Evolutionary conservation across 2,797 vertebrate genomes (phyloP).

Genomic region (Lutjanus campechanus): DNA sequence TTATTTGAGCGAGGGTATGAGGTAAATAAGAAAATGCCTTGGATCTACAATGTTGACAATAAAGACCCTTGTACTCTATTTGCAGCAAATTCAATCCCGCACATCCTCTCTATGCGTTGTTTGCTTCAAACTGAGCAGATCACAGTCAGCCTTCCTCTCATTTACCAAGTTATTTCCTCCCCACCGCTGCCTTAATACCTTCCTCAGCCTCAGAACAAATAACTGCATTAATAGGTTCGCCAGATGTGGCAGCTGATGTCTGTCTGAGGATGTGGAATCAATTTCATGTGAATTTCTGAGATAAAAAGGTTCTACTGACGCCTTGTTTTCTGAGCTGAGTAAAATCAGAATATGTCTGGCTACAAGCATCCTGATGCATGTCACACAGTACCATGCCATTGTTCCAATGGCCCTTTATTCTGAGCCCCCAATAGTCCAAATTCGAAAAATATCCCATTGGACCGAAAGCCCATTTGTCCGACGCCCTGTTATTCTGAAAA

Average conservation of each 20-base stretch:
- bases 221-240: slow-evolving; percentile 22
- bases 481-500: no score
- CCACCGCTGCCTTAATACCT: slow-evolving; percentile 42
- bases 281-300: neutral
- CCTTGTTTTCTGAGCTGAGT: slow-evolving; percentile 1
- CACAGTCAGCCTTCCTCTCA: slow-evolving; percentile 53
- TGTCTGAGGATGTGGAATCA: neutral
- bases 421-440: no score
- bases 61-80: slow-evolving; percentile 27
- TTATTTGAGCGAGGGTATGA: slow-evolving; percentile 20
- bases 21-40: slow-evolving; percentile 47
- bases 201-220: slow-evolving; percentile 60
- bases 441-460: no score
- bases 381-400: no score
- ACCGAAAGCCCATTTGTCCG: no score
- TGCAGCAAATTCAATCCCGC: slow-evolving; percentile 48
- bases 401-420: no score
- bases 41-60: slow-evolving; percentile 27
- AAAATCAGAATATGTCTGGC: no score
- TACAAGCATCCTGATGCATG: no score
- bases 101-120: slow-evolving; percentile 21
- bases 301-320: neutral
- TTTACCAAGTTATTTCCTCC: slow-evolving; percentile 51
- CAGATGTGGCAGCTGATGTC: slow-evolving; percentile 17
- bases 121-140: slow-evolving; percentile 32